Base-by-base conservation (phyloP, 2,797 vertebrate genomes). In the Smutsia gigantea region DNA sequence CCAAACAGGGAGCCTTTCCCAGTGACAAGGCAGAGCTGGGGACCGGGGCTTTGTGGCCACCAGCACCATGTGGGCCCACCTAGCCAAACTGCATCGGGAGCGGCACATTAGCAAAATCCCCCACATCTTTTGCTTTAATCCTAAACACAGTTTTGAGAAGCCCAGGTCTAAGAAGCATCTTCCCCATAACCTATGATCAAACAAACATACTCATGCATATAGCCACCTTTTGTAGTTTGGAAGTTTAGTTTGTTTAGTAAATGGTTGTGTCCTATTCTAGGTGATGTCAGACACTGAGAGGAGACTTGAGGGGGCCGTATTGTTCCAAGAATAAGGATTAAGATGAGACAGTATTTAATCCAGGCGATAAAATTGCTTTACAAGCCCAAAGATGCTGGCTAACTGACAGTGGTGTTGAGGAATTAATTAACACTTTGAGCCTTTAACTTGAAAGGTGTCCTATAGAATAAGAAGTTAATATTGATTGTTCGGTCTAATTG, bases 401-500 rank as follows among this genome's bases (percentile, higher is more conserved):
- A 93, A 97, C 94, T 96, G 91, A 88, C 83, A 72, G 94, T 93
- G 84, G 78, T 69, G 29, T 59, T 91, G 64, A 96, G 83, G 63
- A 96, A 96, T 97, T 94, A 91, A 95, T 97, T 97, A 95, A 92
- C 94, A 96, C 88, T 81, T 85, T 19, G 64, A 93, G 57, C 66
- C 64, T 93, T 96, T 94, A 93, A 86, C 34, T 49, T 95, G 85
- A 91, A 97, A 88, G 81, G 17, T 78, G 53, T 96, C 74, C 79
- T 95, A 5, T 85, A 81, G 91, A 94, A 96, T 93, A 94, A 78
- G 92, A 91, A 94, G 71, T 94, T 95, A 55, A 55, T 90, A 66
- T 92, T 91, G 95, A 86, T 53, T 34, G 2, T 94, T 89, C 88
- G 74, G 75, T 72, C 79, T 95, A 85, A 97, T 96, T 95, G 82